Evolutionary conservation across 2,797 vertebrate species (phyloP).

Genomic region (Rhynchonycteris naso): DNA sequence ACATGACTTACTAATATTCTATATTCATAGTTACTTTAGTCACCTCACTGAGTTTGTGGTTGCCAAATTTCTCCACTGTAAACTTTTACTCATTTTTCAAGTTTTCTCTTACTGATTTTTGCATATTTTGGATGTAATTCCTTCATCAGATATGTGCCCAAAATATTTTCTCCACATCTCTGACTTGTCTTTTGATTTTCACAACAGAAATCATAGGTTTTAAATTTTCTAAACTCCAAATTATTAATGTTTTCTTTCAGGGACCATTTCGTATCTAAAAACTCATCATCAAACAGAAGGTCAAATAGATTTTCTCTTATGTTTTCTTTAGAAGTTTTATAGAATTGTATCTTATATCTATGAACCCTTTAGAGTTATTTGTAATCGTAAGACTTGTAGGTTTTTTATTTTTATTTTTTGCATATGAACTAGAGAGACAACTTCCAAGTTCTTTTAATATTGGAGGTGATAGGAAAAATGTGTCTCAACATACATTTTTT

Average conservation of each 20-base stretch:
- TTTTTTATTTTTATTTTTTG: neutral
- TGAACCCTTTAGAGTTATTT: neutral
- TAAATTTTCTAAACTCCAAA: neutral
- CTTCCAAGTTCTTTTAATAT: neutral
- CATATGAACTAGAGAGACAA: neutral
- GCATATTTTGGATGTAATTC: neutral
- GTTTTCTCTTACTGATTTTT: neutral
- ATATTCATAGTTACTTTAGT: neutral
- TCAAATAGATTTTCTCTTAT: neutral
- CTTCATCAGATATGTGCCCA: neutral
- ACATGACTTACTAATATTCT: neutral
- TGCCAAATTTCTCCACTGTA: neutral
- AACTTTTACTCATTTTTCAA: neutral
- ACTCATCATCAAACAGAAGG: neutral
- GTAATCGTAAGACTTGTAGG: neutral
- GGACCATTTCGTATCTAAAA: neutral
- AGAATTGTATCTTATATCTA: neutral
- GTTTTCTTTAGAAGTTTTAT: neutral
- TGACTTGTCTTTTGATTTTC: neutral
- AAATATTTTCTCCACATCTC: neutral
- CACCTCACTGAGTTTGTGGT: neutral
- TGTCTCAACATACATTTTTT: neutral
- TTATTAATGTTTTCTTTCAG: neutral
- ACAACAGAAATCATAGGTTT: neutral
- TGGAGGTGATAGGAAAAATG: neutral